Evolutionary conservation across 2,113 vertebrate genomes (phyloP), one percentile per base, ranked within the genome.

Genomic region (Irena cyanogastra): DNA sequence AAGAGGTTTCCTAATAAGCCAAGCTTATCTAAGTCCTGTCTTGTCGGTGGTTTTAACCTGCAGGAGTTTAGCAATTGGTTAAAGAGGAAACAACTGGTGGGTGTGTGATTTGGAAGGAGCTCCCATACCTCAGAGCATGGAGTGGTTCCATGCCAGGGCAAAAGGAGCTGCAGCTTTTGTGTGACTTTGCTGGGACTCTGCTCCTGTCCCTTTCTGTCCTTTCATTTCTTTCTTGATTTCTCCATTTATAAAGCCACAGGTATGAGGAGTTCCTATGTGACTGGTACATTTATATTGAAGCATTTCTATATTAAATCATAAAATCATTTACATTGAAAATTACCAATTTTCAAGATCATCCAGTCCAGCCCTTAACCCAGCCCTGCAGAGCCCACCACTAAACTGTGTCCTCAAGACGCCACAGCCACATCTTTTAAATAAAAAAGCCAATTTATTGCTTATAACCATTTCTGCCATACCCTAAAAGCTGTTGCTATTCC

Each of bases 21-120:
- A 42, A 45, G 70, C 39, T 90, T 45, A 28, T 64, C 92, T 94
- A 57, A 90, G 44, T 16, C 84, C 75, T 63, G 91, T 66, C 4
- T 7, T 47, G 30, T 5, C 57, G 82, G 57, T 52, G 74, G 0
- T 54, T 69, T 53, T 57, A 42, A 70, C 70, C 28, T 2, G 24
- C 87, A 92, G 50, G 93, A 74, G 89, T 89, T 54, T 20, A 87
- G 91, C 49, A 49, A 50, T 24, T 39, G 87, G 77, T 90, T 53
- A 8, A 79, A 95, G 81, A 91, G 84, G 93, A 83, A 95, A 79
- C 45, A 57, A 72, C 33, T 89, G 63, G 3, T 61, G 53, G 82
- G 88, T 74, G 59, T 33, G n/a, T 50, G 78, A 72, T 30, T 11
- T 0, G 23, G 88, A 71, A 64, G 0, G 7, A 75, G 52, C 56